Conservation (phyloP, 2,797 vertebrate genomes). For the Channallabes apus region DNA sequence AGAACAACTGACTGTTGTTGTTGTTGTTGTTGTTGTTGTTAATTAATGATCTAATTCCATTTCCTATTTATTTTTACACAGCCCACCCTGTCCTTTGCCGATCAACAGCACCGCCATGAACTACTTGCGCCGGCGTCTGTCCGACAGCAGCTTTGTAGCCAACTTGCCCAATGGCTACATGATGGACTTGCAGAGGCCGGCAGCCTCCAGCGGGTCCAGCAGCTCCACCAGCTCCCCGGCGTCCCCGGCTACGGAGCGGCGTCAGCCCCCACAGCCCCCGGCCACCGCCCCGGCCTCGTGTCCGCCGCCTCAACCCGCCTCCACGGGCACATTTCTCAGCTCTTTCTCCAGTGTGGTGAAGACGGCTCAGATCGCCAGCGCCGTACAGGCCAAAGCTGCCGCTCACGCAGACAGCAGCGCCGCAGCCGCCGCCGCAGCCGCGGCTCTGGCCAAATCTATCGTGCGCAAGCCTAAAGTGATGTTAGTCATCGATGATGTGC, state of each 20-base stretch:
- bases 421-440: conserved; percentile 52
- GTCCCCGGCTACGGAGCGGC: conserved; percentile 63
- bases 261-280: conserved; percentile 63
- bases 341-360: conserved; percentile 95
- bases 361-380: conserved; percentile 79
- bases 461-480: conserved; percentile 87
- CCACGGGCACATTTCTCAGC: conserved; percentile 83
- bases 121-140: conserved; percentile 93
- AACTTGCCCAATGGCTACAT: conserved; percentile 97
- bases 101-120: conserved; percentile 78
- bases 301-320: conserved; percentile 60
- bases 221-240: conserved; percentile 79
- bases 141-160: conserved; percentile 95
- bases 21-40: too few species aligned
- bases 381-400: conserved; percentile 70
- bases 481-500: conserved; percentile 86
- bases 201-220: conserved; percentile 73
- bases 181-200: conserved; percentile 89
- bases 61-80: background rate
- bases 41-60: too few species aligned
- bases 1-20: too few species aligned
- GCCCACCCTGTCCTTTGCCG: conserved; percentile 37
- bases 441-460: conserved; percentile 63
- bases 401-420: conserved; percentile 51
- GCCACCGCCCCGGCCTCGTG: conserved; percentile 49